A percentile compares a stretch with the other conserved stretches of the same genome.
phyloP scores from a whole-genome alignment of 2,113 vertebrate species.

The Pelodiscus sinensis region DNA sequence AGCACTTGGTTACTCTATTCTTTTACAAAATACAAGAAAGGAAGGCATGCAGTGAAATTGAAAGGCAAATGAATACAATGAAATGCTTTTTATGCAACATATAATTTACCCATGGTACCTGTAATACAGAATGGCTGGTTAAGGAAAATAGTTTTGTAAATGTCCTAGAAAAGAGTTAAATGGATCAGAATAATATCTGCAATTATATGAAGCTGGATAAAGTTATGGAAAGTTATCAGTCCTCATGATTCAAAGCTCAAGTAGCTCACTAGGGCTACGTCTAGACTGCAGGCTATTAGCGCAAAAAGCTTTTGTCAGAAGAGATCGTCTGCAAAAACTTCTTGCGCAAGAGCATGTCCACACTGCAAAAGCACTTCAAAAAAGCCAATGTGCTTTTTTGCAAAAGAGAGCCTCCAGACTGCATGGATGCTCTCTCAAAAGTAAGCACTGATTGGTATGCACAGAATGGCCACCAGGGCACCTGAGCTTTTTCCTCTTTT shows the following conservation, averaged over 20 bases:
- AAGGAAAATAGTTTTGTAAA: conserved; percentile 28
- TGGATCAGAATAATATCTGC: conserved; percentile 35
- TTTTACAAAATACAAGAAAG: neutral
- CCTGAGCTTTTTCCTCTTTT: too few relatives aligned
- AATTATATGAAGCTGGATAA: conserved; percentile 32
- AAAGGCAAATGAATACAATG: neutral
- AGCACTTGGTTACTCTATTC: conserved; percentile 7
- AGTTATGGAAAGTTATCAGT: conserved; percentile 30
- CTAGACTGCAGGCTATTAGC: too few relatives aligned
- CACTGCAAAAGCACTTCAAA: too few relatives aligned
- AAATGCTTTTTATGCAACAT: neutral
- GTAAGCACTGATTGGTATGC: too few relatives aligned
- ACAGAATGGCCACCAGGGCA: too few relatives aligned
- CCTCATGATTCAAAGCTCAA: conserved; percentile 15
- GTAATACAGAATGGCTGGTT: conserved; percentile 47
- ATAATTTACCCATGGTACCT: conserved; percentile 26
- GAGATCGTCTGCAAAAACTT: too few relatives aligned
- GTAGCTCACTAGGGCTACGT: neutral
- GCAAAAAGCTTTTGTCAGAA: too few relatives aligned
- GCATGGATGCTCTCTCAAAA: too few relatives aligned
- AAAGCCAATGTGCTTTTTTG: too few relatives aligned
- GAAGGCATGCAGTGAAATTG: neutral
- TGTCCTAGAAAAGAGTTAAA: neutral
- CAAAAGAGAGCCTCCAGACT: too few relatives aligned
- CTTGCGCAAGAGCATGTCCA: too few relatives aligned